Evolutionary conservation across 2,797 vertebrate genomes (phyloP).

Genomic region (Acropternis orthonyx): DNA sequence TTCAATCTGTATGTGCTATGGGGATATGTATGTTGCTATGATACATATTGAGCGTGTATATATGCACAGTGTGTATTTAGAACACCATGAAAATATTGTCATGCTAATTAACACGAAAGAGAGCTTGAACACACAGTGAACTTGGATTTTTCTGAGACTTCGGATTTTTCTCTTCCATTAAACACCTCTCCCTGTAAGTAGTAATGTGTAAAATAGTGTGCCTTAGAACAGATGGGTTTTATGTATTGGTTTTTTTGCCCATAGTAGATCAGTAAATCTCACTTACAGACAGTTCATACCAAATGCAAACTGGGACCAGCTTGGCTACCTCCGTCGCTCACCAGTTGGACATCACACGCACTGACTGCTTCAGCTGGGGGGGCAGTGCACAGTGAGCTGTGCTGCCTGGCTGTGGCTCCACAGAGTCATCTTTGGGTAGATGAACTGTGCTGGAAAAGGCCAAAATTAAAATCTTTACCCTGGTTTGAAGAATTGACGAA

Average conservation of each 20-base stretch:
- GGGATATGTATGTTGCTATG: no score
- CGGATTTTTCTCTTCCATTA: background rate
- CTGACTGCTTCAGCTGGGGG: background rate
- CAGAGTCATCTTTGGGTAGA: no score
- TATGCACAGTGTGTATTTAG: background rate
- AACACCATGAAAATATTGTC: accelerated
- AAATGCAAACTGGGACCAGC: background rate
- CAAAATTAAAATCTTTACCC: background rate
- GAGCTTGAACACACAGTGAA: background rate
- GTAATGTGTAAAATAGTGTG: background rate
- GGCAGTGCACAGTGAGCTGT: background rate
- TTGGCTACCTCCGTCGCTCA: background rate
- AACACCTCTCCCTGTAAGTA: background rate
- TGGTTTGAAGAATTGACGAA: background rate
- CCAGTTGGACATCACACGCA: background rate
- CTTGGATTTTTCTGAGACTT: background rate
- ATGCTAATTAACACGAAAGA: background rate
- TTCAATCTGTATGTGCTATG: accelerated
- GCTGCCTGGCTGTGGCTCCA: background rate
- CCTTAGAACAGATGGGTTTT: background rate
- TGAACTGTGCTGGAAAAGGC: background rate
- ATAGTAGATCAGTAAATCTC: background rate
- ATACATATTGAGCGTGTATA: no score
- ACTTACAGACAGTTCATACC: background rate
- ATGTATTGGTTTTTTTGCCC: background rate